Conservation (phyloP, 2,888 invertebrate genomes). For the Aplocera efformata region DNA sequence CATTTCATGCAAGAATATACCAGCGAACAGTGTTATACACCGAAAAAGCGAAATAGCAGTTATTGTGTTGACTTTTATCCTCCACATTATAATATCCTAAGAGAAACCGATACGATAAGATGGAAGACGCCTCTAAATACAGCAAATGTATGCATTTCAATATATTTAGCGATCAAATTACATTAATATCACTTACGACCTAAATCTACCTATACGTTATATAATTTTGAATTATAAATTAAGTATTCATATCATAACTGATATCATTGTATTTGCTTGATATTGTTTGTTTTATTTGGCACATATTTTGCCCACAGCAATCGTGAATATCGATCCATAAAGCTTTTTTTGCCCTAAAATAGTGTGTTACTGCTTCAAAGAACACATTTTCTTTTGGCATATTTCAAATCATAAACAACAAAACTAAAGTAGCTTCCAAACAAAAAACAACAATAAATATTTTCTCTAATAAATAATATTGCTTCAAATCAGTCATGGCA, state of each 20-base stretch:
- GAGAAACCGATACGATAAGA: slow-evolving; percentile 68
- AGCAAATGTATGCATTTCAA: slow-evolving; percentile 73
- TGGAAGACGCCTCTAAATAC: slow-evolving; percentile 80
- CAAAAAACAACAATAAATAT: slow-evolving; percentile 40
- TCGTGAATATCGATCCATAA: slow-evolving; percentile 17
- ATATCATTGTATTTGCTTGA: slow-evolving; percentile 58
- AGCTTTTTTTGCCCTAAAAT: slow-evolving; percentile 18
- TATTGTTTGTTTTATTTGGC: slow-evolving; percentile 63
- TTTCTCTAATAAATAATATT: slow-evolving; percentile 75
- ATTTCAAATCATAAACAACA: slow-evolving; percentile 16
- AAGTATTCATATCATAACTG: slow-evolving; percentile 47
- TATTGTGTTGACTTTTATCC: slow-evolving; percentile 38
- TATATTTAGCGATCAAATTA: slow-evolving; percentile 64
- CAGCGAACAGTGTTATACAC: slow-evolving; percentile 37
- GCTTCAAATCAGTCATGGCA: slow-evolving; percentile 75
- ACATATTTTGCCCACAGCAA: slow-evolving; percentile 44
- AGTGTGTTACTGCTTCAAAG: slow-evolving; percentile 6
- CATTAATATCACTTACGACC: slow-evolving; percentile 73
- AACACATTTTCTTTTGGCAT: slow-evolving; percentile 30
- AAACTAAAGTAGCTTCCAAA: slow-evolving; percentile 16
- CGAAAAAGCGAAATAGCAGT: slow-evolving; percentile 21
- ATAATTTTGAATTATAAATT: slow-evolving; percentile 62
- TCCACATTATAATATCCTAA: slow-evolving; percentile 49
- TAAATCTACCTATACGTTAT: slow-evolving; percentile 62
- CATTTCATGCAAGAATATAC: slow-evolving; percentile 21